Evolutionary conservation across 2,113 vertebrate genomes (phyloP), one percentile per base, ranked within the genome.

Genomic region (Tinamus guttatus): DNA sequence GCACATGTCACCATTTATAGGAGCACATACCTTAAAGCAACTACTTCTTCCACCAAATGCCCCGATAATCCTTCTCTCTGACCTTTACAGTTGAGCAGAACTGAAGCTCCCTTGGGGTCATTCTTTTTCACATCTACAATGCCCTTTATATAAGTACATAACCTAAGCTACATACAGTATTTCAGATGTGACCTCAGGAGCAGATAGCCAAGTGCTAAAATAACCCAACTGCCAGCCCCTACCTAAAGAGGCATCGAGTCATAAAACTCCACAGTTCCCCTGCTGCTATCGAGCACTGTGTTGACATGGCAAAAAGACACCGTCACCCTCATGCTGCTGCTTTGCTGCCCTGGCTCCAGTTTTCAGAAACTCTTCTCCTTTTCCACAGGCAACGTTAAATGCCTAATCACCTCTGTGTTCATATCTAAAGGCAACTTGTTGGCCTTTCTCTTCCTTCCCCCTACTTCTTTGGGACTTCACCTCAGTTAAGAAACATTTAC

Each of bases 211-310:
- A 64, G 63, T 73, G 64, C 25, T 36, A 54, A 18, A 76, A 63
- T 14, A 85, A 76, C 20, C 28, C 2, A 1, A 30, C 60, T 54
- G 28, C 38, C 38, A 60, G 71, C 28, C 65, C 40, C 71, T 62
- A 40, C 59, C 51, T 0, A 0, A 78, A 1, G 6, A 59, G 41
- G 64, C 5, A 11, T 3, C 36, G 15, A 45, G 15, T 32, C 43
- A 40, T 7, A 71, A 28, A 91, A 58, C 38, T 43, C 32, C 1
- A 3, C 13, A 0, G 0, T 24, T 63, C 27, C 40, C 18, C 19
- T 11, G 21, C 85, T 70, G 30, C n/a, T 65, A 30, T 81, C 24
- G 24, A 32, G 49, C 9, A 45, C 41, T 25, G 18, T 45, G 52
- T n/a, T 79, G 19, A 32, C 62, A 38, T 30, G 20, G 20, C 60